These are phyloP conservation scores for Ectropis crepuscularia DNA, from an alignment of 2,888 invertebrate species.

Conservation along the genomic window DNA sequence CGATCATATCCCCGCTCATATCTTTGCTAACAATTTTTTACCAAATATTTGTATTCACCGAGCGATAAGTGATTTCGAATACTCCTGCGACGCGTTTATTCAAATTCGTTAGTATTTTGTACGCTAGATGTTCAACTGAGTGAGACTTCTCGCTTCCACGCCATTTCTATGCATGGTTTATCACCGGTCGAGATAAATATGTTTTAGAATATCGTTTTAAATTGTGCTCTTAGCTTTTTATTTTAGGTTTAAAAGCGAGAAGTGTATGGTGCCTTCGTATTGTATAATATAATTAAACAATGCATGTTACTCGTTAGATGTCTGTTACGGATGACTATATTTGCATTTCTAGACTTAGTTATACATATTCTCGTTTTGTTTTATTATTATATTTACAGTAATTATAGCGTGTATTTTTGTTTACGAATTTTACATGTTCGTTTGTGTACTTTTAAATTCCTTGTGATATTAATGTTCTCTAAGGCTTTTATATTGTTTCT, in stretches of 20 bases:
- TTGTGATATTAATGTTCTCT: slow-evolving; percentile 81
- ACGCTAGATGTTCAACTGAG: slow-evolving; percentile 63
- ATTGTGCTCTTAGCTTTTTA: slow-evolving; percentile 44
- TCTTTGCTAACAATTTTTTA: slow-evolving; percentile 57
- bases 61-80: slow-evolving; percentile 57
- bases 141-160: slow-evolving; percentile 53
- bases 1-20: slow-evolving; percentile 59
- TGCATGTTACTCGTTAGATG: slow-evolving; percentile 75
- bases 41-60: slow-evolving; percentile 52
- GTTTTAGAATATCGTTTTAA: slow-evolving; percentile 62
- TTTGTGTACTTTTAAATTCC: slow-evolving; percentile 78
- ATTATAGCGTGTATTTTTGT: slow-evolving; percentile 79
- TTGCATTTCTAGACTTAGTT: slow-evolving; percentile 82
- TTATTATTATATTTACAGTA: slow-evolving; percentile 71
- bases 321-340: slow-evolving; percentile 72
- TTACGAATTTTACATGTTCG: slow-evolving; percentile 73
- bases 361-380: slow-evolving; percentile 79
- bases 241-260: slow-evolving; percentile 53
- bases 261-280: slow-evolving; percentile 72
- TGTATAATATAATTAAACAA: slow-evolving; percentile 53
- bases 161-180: slow-evolving; percentile 76
- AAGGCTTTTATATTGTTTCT: slow-evolving; percentile 70
- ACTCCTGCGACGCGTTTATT: slow-evolving; percentile 57
- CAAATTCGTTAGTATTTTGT: slow-evolving; percentile 69
- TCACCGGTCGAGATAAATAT: slow-evolving; percentile 75